Percentiles rank a stretch among this genome's conserved stretches.
phyloP scores from a whole-genome alignment of 2,797 vertebrate species.

The Chelmon rostratus region DNA sequence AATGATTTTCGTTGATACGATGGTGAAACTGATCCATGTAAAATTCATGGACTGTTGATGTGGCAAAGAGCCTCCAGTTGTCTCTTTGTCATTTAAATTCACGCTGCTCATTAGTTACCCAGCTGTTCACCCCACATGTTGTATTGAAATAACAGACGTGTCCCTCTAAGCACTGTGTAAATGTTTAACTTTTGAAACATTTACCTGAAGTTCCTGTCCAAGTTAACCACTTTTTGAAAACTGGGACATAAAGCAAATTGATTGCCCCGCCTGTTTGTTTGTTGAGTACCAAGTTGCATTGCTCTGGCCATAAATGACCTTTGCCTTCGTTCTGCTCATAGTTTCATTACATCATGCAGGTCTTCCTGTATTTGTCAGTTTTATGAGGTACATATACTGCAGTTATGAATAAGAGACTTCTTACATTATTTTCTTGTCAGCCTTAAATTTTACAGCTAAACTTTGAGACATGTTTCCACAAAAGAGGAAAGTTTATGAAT shows the following conservation, averaged over 20 bases:
- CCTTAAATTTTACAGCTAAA: background rate
- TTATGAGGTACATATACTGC: background rate
- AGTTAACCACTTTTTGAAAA: background rate
- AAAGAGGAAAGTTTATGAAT: background rate
- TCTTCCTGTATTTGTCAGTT: background rate
- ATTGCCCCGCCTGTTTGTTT: background rate
- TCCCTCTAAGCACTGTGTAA: background rate
- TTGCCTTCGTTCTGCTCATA: background rate
- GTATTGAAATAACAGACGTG: background rate
- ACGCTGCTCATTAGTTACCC: background rate
- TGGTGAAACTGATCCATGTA: background rate
- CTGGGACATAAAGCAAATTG: background rate
- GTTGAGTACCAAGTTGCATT: background rate
- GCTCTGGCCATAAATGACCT: conserved; percentile 6
- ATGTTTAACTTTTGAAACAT: background rate
- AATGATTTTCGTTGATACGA: background rate
- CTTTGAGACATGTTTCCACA: background rate
- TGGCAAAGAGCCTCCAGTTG: background rate
- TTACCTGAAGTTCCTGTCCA: background rate
- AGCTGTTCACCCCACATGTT: background rate
- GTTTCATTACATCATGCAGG: background rate
- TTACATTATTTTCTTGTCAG: background rate
- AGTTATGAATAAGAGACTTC: background rate
- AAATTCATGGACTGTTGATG: background rate
- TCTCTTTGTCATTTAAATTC: background rate